phyloP scores from a whole-genome alignment of 2,888 invertebrate genomes.

The Noctua janthe region DNA sequence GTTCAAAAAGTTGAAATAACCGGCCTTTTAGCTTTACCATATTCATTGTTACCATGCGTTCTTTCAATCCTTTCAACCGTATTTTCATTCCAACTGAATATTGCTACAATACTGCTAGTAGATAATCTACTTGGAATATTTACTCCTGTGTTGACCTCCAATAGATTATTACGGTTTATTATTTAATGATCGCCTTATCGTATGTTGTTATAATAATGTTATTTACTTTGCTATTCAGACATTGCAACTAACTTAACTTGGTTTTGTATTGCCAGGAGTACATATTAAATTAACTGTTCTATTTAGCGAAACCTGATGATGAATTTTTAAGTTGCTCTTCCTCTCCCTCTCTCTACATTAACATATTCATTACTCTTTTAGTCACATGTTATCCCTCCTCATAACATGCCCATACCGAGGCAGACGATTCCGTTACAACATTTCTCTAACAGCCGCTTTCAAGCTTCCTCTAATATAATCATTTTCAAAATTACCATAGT shows the following conservation, averaged over 20 bases:
- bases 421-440: neutral
- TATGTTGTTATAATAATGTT: constrained; percentile 31
- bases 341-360: neutral
- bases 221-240: constrained; percentile 29
- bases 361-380: neutral
- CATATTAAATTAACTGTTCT: neutral
- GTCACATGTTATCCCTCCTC: neutral
- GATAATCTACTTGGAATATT: constrained; percentile 48
- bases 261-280: neutral
- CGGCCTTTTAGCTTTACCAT: neutral
- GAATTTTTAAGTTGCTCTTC: neutral
- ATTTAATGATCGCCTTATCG: constrained; percentile 52
- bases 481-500: constrained; percentile 18
- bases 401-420: neutral
- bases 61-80: neutral
- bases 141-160: constrained; percentile 49
- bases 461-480: neutral
- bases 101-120: neutral
- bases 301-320: too few species aligned
- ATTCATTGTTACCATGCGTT: neutral
- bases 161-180: constrained; percentile 57
- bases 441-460: neutral
- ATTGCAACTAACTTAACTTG: neutral
- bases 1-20: neutral
- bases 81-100: constrained; percentile 18